A percentile compares a stretch with the other conserved stretches of the same genome.
Evolutionary conservation across 2,797 vertebrate genomes (phyloP).

Genomic region (Melanotaenia maccullochi): DNA sequence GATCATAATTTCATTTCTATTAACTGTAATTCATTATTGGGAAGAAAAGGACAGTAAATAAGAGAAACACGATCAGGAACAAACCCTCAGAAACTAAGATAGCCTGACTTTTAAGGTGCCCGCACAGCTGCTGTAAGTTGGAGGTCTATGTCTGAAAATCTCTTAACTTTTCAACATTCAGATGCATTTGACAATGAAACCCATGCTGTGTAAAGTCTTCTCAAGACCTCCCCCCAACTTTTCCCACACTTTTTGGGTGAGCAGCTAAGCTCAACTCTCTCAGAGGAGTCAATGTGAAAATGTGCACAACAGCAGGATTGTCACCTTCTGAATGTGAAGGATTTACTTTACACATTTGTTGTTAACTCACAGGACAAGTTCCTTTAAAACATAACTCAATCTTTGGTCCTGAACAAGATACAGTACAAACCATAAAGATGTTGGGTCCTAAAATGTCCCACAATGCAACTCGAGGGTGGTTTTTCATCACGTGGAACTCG

Average conservation of each 20-base stretch:
- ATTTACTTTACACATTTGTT: background rate
- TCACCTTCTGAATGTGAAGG: background rate
- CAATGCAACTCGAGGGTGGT: background rate
- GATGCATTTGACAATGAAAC: background rate
- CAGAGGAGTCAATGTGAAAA: background rate
- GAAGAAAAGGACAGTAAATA: background rate
- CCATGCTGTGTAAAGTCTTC: background rate
- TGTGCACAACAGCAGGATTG: background rate
- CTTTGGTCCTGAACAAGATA: background rate
- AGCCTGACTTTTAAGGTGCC: background rate
- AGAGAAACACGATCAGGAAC: background rate
- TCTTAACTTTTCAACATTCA: background rate
- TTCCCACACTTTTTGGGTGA: background rate
- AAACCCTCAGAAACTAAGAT: too few relatives aligned
- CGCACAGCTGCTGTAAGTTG: background rate
- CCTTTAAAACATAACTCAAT: background rate
- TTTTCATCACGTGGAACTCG: background rate
- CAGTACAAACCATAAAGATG: background rate
- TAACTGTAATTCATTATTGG: background rate
- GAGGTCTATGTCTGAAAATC: background rate
- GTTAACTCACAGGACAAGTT: background rate
- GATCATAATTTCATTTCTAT: background rate
- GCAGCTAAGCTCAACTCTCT: background rate
- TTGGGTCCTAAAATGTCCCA: background rate
- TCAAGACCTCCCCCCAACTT: background rate